Base-by-base conservation (phyloP, 1,140 invertebrate genomes). In the Chionoecetes opilio region DNA sequence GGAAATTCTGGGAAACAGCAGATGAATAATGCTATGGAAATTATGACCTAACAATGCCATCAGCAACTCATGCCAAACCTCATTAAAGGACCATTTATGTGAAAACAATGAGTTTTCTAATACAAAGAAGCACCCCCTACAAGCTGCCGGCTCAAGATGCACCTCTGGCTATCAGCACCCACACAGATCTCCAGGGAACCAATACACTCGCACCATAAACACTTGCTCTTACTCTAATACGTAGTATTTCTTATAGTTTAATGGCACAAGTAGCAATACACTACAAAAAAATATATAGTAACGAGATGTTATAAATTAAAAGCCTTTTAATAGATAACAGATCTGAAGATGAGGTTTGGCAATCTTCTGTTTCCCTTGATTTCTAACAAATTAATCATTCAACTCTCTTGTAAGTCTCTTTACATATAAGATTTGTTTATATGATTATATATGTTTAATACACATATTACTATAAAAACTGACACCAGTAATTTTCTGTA, bases 401-500 rank as follows among this genome's bases (percentile, higher is more conserved):
- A 21, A 75, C 3, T 75, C 9, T 75, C 26, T 17, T 75, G 63
- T 26, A 21, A 2, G 63, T 75, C 63, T 75, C 8, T 75, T n/a
- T 53, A 53, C 53, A 90, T 46, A 34, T 53, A 53, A 31, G 21
- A 21, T 90, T 31, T 90, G 53, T 90, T 53, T 53, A 90, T 90
- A 90, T 32, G 53, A 29, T 53, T 90, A 53, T 21, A 90, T 90
- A 29, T 3, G 38, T 92, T 26, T 82, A 82, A 14, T 32, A 85
- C 91, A 92, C 91, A 84, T 17, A 92, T 82, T 82, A 92, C 82
- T 37, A 63, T 75, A 38, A 84, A 92, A 84, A 32, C 38, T 92
- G 91, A 75, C 91, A 92, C 90, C 26, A 85, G 29, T 85, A 84
- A 75, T 92, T 92, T 92, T 92, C 91, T 82, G 38, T 38, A 32